phyloP scores from a whole-genome alignment of 2,113 vertebrate genomes.

The Plectropomus leopardus region DNA sequence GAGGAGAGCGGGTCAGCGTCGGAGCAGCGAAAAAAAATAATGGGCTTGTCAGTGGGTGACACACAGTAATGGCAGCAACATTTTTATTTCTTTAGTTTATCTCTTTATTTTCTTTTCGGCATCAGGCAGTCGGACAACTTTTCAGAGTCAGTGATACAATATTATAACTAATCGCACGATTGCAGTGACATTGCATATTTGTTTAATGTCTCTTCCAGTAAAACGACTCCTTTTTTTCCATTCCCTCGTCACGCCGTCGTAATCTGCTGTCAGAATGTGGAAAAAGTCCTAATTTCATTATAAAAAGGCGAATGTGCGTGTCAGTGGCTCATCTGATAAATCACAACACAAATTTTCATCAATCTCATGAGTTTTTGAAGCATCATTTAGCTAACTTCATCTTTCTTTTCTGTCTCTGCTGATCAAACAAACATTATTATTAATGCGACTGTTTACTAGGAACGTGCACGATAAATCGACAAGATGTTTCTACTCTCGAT shows the following conservation, averaged over 20 bases:
- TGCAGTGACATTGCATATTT: neutral
- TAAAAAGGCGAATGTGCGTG: neutral
- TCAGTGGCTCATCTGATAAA: neutral
- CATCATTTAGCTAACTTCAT: neutral
- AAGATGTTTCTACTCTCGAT: too few relatives aligned
- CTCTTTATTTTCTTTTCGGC: neutral
- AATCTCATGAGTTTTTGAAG: neutral
- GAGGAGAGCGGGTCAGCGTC: neutral
- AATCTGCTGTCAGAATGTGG: slow-evolving; percentile 9
- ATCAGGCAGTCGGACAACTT: neutral
- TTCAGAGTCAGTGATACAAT: neutral
- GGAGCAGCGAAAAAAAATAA: slow-evolving; percentile 5
- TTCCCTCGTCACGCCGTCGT: neutral
- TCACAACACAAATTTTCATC: neutral
- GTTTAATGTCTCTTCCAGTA: neutral
- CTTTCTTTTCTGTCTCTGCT: neutral
- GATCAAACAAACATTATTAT: too few relatives aligned
- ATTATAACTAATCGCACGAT: neutral
- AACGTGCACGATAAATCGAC: too few relatives aligned
- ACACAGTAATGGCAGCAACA: neutral
- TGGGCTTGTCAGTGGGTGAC: slow-evolving; percentile 9
- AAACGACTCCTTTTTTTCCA: neutral
- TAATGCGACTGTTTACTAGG: neutral
- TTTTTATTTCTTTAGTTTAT: neutral
- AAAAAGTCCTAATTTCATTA: slow-evolving; percentile 18